These are phyloP conservation scores for Lindbergichthys nudifrons DNA, from an alignment of 2,797 vertebrate genomes.

Conservation along the genomic window DNA sequence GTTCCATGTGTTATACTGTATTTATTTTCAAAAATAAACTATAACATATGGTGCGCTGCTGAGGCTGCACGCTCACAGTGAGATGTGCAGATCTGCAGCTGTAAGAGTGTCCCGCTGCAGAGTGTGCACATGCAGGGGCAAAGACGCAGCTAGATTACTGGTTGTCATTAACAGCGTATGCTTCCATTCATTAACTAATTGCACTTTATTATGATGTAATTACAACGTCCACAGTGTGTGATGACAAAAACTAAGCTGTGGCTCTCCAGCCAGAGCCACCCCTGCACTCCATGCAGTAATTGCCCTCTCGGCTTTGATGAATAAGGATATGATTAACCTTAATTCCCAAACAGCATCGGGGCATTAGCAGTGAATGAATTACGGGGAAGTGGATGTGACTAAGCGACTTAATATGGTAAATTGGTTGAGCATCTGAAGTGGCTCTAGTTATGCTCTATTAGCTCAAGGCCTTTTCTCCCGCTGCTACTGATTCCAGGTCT, in stretches of 20 bases:
- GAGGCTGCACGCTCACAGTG: conserved; percentile 2
- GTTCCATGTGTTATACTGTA: too few species aligned
- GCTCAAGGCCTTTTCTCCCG: conserved; percentile 70
- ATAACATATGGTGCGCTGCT: background rate
- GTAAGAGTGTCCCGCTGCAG: conserved; percentile 7
- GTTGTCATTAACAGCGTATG: conserved; percentile 76
- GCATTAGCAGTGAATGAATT: conserved; percentile 94
- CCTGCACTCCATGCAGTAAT: conserved; percentile 89
- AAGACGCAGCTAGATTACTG: conserved; percentile 63
- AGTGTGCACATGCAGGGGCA: conserved; percentile 39
- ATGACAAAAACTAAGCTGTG: conserved; percentile 76
- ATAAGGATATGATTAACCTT: conserved; percentile 95
- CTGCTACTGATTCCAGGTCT: conserved; percentile 67
- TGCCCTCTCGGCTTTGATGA: conserved; percentile 90
- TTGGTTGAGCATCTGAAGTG: conserved; percentile 81
- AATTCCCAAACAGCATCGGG: conserved; percentile 91
- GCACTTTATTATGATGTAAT: conserved; percentile 89
- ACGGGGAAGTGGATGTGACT: conserved; percentile 88
- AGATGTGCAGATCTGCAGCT: conserved; percentile 12
- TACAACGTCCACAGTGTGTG: conserved; percentile 79
- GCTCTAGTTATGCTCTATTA: conserved; percentile 74
- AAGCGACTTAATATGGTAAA: conserved; percentile 93
- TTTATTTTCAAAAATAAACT: too few species aligned
- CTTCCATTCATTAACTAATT: conserved; percentile 87
- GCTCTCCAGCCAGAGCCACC: conserved; percentile 77